phyloP scores from a whole-genome alignment of 2,888 invertebrate genomes.

The Aspidapion aeneum region DNA sequence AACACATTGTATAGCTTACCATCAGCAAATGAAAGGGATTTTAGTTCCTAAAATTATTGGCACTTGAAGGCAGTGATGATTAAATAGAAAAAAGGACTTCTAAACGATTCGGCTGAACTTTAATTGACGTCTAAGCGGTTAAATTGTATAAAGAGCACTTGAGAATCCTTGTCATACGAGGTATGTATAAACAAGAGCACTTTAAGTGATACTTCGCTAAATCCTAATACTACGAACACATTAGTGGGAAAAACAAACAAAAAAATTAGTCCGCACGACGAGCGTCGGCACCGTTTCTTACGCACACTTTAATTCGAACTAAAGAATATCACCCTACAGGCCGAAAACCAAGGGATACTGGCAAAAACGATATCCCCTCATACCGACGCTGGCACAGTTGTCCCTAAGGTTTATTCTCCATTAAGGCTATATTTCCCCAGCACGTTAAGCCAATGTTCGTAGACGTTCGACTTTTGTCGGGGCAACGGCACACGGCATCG shows the following conservation, averaged over 20 bases:
- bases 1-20: background rate
- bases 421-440: constrained; percentile 20
- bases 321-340: constrained; percentile 43
- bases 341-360: constrained; percentile 21
- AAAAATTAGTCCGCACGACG: constrained; percentile 42
- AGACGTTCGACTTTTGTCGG: constrained; percentile 17
- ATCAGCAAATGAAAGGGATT: background rate
- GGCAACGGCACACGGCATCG: constrained; percentile 17
- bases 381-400: background rate
- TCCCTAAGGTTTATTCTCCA: constrained; percentile 15
- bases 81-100: constrained; percentile 14
- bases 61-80: constrained; percentile 18
- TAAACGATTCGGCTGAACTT: constrained; percentile 1
- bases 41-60: background rate
- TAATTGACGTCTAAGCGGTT: background rate
- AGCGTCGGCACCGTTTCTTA: constrained; percentile 36
- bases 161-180: constrained; percentile 18
- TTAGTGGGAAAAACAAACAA: constrained; percentile 43
- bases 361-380: constrained; percentile 15
- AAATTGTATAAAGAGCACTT: constrained; percentile 17
- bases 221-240: constrained; percentile 32
- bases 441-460: constrained; percentile 17
- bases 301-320: constrained; percentile 46
- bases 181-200: constrained; percentile 32
- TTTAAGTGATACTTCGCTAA: constrained; percentile 30